A percentile compares a stretch with the other conserved stretches of the same genome.
Conservation (phyloP, 30 jellyfish, hydroid and myxozoan genomes). For the Hydra vulgaris region DNA sequence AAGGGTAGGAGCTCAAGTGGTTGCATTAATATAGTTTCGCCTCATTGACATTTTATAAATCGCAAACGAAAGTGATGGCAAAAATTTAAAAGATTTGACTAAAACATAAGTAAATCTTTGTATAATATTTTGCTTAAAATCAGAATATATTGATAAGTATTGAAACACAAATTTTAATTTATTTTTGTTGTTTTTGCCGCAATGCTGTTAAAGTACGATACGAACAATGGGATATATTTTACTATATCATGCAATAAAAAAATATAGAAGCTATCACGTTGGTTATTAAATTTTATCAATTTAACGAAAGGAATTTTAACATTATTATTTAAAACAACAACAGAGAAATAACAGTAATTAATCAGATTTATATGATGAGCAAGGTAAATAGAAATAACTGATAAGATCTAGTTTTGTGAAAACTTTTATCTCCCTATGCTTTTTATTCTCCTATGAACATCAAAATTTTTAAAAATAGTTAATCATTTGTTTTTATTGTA, state of each 20-base stretch:
- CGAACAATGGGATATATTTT: background rate
- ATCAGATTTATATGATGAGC: background rate
- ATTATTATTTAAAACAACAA: conserved; percentile 2
- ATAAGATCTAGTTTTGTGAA: background rate
- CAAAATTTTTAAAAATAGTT: too few relatives aligned
- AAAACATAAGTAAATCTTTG: background rate
- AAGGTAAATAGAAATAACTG: background rate
- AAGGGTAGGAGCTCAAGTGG: background rate
- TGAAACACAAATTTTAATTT: background rate
- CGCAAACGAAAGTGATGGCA: background rate
- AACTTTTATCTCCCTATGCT: background rate
- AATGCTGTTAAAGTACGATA: background rate
- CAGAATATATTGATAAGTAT: background rate
- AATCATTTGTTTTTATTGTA: too few relatives aligned
- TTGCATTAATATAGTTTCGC: background rate
- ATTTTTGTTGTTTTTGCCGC: background rate
- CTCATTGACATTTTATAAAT: background rate
- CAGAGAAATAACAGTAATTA: background rate
- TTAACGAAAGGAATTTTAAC: conserved; percentile 5
- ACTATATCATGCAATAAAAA: background rate
- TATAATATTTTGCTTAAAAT: background rate
- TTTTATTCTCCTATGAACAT: background rate
- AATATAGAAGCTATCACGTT: background rate
- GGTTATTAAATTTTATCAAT: conserved; percentile 6
- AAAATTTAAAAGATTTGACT: background rate